Base-by-base conservation (phyloP, 2,113 vertebrate species). In the Brachyistius frenatus region DNA sequence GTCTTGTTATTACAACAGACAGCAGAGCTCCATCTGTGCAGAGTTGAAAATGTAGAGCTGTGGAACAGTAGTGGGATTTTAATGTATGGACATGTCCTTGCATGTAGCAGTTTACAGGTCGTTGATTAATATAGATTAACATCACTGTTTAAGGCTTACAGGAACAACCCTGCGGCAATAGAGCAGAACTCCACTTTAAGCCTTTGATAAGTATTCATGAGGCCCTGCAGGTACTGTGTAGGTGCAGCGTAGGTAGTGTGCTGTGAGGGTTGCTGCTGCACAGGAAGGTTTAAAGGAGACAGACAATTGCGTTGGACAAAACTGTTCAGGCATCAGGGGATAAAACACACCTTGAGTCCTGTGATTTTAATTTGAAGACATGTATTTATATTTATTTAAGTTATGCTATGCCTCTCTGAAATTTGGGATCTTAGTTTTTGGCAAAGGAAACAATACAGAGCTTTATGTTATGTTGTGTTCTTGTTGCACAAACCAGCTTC, bases 171-270 rank as follows among this genome's bases (percentile, higher is more conserved):
- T 0, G 1, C 50, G 31, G 52, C 54, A 32, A 13, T 47, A 62
- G 10, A 32, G 11, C 73, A 50, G 8, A 50, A 46, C 60, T 65
- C 47, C 7, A 39, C 30, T 55, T 64, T 13, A 75, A 74, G 44
- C 41, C 32, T 73, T 52, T 73, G 49, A 66, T 76, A 62, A 56
- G 36, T 60, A 76, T 72, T 82, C 16, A 69, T 61, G 5, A 69
- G 0, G 3, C 16, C n/a, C 60, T 30, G 33, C 30, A 16, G 10
- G 9, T 56, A 11, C 52, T 55, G 37, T 30, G 0, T 47, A 11
- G n/a, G 8, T 32, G 30, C 9, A 57, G 41, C 49, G 37, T 4
- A 44, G 49, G 8, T 35, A 13, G 23, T 41, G 14, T 23, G 15
- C 9, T 6, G 47, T 14, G 39, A 39, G 11, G 16, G 46, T 30